A percentile compares a stretch with the other conserved stretches of the same genome.
These are phyloP conservation scores for Microcebus murinus DNA, from an alignment of 2,113 vertebrate species.

Conservation along the genomic window DNA sequence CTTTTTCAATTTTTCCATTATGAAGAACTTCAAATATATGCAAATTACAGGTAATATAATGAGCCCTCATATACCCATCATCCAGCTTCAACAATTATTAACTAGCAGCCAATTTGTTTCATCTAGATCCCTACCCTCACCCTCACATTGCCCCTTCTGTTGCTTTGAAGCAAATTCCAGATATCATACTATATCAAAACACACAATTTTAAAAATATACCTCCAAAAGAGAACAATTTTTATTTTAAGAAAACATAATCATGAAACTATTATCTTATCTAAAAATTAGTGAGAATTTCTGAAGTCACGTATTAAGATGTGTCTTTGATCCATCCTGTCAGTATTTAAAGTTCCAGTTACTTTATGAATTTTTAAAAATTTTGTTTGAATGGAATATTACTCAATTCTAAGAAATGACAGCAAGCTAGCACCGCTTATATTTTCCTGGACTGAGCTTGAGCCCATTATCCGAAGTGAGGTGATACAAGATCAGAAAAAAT, in stretches of 20 bases:
- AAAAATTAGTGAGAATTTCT: slow-evolving; percentile 21
- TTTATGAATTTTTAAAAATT: not conserved
- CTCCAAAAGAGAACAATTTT: slow-evolving; percentile 36
- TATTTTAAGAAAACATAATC: not conserved
- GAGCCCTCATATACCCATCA: not conserved
- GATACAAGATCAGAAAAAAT: too few species aligned
- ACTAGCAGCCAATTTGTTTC: not conserved
- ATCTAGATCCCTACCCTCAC: not conserved
- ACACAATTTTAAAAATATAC: slow-evolving; percentile 26
- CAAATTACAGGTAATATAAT: slow-evolving; percentile 21
- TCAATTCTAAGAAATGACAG: too few species aligned
- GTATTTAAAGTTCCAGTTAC: not conserved
- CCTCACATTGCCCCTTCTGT: not conserved
- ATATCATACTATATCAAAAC: not conserved
- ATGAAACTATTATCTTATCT: not conserved
- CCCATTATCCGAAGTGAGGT: too few species aligned
- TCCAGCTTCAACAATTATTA: not conserved
- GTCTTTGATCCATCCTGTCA: not conserved
- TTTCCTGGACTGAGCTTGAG: too few species aligned
- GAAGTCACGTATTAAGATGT: not conserved
- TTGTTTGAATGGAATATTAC: not conserved
- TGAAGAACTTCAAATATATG: slow-evolving; percentile 6
- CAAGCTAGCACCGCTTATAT: too few species aligned
- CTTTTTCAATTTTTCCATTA: not conserved
- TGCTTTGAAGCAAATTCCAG: slow-evolving; percentile 52